Evolutionary conservation across 2,888 invertebrate genomes (phyloP).

Genomic region (Cephus sareptanus): DNA sequence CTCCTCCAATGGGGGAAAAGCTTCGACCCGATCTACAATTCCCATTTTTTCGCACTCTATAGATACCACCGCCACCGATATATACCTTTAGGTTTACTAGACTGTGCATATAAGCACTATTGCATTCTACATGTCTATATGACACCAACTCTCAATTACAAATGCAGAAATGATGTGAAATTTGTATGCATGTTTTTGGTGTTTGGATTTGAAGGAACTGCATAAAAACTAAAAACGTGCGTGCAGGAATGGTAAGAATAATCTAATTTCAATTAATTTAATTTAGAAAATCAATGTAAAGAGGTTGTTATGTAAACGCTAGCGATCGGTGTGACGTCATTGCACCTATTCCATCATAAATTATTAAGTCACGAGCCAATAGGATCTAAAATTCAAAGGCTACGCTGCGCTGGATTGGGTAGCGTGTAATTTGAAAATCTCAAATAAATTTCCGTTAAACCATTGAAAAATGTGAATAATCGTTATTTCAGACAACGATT

Average conservation of each 20-base stretch:
- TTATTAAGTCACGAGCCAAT: neutral
- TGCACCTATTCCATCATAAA: neutral
- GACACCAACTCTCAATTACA: neutral
- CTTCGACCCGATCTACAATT: slow-evolving; percentile 35
- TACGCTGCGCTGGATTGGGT: too few species aligned
- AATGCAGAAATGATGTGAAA: neutral
- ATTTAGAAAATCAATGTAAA: neutral
- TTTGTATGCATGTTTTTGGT: neutral
- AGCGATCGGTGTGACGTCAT: neutral
- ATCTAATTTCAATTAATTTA: neutral
- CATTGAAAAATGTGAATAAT: too few species aligned
- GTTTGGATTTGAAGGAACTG: neutral
- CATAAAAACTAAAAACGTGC: neutral
- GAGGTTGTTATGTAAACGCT: neutral
- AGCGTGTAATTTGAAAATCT: too few species aligned
- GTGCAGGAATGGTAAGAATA: neutral
- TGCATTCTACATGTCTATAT: neutral
- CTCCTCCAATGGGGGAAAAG: slow-evolving; percentile 47
- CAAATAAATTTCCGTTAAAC: too few species aligned
- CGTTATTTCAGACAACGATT: too few species aligned
- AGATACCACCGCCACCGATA: neutral
- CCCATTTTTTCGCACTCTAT: neutral
- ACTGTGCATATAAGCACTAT: neutral
- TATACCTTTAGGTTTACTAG: neutral
- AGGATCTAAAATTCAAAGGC: neutral